Evolutionary conservation across 2,113 vertebrate genomes (phyloP), one percentile per base, ranked within the genome.

Genomic region (Atractosteus spatula): DNA sequence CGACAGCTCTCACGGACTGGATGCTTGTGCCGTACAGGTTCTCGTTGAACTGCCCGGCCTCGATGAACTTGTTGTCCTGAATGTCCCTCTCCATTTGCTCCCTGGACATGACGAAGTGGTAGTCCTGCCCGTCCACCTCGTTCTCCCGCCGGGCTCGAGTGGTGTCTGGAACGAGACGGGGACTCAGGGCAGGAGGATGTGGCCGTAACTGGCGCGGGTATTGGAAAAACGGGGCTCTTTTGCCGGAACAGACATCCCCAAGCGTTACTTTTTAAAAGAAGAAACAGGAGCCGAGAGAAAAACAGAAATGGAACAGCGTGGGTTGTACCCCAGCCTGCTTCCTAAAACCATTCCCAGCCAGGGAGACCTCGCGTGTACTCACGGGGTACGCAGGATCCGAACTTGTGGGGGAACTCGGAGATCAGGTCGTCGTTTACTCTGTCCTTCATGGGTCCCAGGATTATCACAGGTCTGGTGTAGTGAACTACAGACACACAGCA

Each of bases 11-110:
- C 82, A 99, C 97, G 3, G 97, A 99, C 87, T 98, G 92, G 80
- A 98, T 95, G 85, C 97, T 98, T 77, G 97, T 99, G 76, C 97
- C 97, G 0, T 98, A 99, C 62, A 99, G 95, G 73, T 99, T 99
- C 86, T 99, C 97, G 2, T 99, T 98, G 88, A 98, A 98, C 85
- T 99, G 97, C 68, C 97, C 97, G 0, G 97, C 97, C 83, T 99
- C 97, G 6, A 99, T 99, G 81, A 99, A 99, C 85, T 98, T 98
- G 87, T 97, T 98, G 81, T 98, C 97, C 89, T 99, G 97, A 84
- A 99, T 99, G 79, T 99, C 97, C 55, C 98, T 99, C 89, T 99
- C 97, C 97, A 98, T 98, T 83, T 99, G 96, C 62, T 99, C 97
- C 7, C 96, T 91, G 3, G 97, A 99, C 0, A 71, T 88, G 7